A percentile compares a stretch with the other conserved stretches of the same genome.
phyloP scores from a whole-genome alignment of 2,113 vertebrate genomes.

The Anoplopoma fimbria region DNA sequence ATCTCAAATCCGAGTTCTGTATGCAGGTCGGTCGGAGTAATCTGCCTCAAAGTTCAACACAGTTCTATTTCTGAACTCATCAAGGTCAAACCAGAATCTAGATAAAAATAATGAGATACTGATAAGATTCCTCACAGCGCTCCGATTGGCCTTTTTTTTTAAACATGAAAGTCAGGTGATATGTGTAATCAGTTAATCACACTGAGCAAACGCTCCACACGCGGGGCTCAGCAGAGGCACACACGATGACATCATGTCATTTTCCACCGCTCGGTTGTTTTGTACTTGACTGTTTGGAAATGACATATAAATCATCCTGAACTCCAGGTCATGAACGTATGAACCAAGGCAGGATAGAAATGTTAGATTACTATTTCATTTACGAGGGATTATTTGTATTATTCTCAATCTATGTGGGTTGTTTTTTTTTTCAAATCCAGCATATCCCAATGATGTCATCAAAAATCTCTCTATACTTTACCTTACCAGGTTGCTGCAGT shows the following conservation, averaged over 20 bases:
- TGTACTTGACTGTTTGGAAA: too few species aligned
- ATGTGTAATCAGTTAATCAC: conserved; percentile 3
- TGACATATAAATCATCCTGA: not conserved
- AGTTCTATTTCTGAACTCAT: not conserved
- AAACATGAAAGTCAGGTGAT: not conserved
- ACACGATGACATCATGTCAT: not conserved
- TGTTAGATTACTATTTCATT: too few species aligned
- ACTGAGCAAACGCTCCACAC: not conserved
- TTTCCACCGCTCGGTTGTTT: not conserved
- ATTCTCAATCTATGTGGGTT: too few species aligned
- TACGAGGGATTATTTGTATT: not conserved
- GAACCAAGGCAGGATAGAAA: too few species aligned
- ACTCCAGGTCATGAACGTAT: not conserved
- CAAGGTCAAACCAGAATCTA: not conserved
- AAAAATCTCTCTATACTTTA: too few species aligned
- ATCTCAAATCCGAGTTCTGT: not conserved
- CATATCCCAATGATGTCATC: too few species aligned
- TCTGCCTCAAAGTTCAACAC: not conserved
- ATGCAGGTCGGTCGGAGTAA: not conserved
- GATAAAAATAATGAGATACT: not conserved
- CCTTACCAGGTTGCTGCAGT: too few species aligned
- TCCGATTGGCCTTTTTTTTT: not conserved
- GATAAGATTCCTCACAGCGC: not conserved
- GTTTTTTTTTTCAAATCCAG: too few species aligned
- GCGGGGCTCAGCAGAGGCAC: not conserved